Conservation (phyloP, 2,113 vertebrate genomes). For the Syrrhaptes paradoxus region DNA sequence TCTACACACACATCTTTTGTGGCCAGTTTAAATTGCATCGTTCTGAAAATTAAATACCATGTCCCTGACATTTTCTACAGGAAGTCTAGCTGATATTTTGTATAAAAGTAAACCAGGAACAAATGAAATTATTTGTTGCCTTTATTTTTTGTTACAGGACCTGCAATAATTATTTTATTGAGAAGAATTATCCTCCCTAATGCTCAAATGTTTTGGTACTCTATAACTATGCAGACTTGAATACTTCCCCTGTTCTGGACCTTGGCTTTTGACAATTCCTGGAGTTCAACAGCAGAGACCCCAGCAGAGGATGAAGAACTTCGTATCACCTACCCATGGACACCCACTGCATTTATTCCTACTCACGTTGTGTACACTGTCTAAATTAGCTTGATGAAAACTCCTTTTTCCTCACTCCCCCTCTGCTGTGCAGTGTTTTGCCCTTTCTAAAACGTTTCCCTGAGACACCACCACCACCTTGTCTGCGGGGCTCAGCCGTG, state of each 20-base stretch:
- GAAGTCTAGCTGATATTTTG: neutral
- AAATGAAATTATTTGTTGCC: neutral
- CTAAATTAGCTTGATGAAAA: neutral
- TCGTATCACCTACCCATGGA: too few relatives aligned
- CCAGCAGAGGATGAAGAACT: neutral
- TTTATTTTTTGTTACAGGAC: neutral
- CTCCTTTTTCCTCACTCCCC: neutral
- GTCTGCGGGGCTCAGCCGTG: fast-evolving
- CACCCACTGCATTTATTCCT: neutral
- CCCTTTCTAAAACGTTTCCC: neutral
- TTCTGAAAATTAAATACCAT: neutral
- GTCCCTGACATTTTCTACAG: neutral
- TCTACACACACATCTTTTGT: neutral
- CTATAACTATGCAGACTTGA: neutral
- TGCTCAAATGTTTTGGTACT: neutral
- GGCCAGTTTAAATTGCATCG: neutral
- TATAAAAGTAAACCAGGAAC: neutral
- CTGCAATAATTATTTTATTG: neutral
- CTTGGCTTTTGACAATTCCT: neutral
- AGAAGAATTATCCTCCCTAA: neutral
- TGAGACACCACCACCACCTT: fast-evolving
- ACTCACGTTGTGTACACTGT: neutral
- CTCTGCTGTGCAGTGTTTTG: neutral
- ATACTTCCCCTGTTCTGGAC: neutral
- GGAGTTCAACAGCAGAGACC: neutral